Conservation (phyloP, 2,888 invertebrate genomes). For the Strigamia transsilvanica region DNA sequence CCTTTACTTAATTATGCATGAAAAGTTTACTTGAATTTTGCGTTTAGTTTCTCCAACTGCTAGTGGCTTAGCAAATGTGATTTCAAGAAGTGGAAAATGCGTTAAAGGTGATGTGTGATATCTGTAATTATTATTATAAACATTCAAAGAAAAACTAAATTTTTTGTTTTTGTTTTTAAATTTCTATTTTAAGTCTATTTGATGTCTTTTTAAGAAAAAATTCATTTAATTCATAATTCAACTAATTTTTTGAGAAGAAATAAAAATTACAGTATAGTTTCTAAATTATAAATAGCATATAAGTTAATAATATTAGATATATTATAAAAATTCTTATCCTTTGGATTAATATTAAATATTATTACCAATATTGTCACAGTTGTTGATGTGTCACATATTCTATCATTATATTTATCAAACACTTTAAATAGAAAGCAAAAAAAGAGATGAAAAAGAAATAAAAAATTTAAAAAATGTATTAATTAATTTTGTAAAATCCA, state of each 20-base stretch:
- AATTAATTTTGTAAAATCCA: conserved; percentile 45
- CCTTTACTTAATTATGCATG: background rate
- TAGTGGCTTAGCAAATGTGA: conserved; percentile 25
- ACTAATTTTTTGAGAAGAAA: too few species aligned
- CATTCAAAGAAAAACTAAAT: background rate
- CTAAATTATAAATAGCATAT: too few species aligned
- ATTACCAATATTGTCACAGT: conserved; percentile 23
- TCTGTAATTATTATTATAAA: too few species aligned
- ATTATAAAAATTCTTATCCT: background rate
- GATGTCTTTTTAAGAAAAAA: too few species aligned
- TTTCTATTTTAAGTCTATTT: too few species aligned
- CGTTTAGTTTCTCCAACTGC: conserved; percentile 6
- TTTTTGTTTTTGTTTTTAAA: background rate
- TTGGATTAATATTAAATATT: background rate
- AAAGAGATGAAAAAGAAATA: background rate
- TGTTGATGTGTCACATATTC: conserved; percentile 33
- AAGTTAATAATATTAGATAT: too few species aligned
- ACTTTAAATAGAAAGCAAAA: conserved; percentile 5
- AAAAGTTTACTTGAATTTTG: conserved; percentile 10
- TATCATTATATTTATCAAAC: conserved; percentile 15
- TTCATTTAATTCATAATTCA: too few species aligned
- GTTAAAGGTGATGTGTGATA: background rate
- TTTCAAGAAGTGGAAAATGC: background rate
- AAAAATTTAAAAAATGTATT: background rate
- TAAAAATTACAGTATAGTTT: too few species aligned